phyloP scores from a whole-genome alignment of 2,797 vertebrate genomes.

The Toxotes lorentzi region DNA sequence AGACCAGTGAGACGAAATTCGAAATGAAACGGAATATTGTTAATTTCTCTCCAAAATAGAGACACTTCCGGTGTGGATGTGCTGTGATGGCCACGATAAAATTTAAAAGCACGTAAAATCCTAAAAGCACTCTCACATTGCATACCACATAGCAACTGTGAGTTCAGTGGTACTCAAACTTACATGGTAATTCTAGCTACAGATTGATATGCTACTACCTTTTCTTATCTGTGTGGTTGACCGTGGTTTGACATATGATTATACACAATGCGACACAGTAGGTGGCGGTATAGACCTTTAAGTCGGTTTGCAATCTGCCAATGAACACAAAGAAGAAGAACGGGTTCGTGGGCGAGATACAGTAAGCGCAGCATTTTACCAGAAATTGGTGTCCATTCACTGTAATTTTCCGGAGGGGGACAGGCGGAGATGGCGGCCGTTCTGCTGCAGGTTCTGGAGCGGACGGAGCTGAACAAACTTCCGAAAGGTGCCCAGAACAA shows the following conservation, averaged over 20 bases:
- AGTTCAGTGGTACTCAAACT: not conserved
- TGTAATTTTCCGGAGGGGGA: not conserved
- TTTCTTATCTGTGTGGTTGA: no score
- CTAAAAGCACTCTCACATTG: no score
- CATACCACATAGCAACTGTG: not conserved
- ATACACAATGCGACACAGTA: no score
- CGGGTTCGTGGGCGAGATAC: not conserved
- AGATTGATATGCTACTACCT: no score
- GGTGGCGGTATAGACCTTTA: no score
- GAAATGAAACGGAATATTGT: not conserved
- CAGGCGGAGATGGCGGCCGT: slow-evolving; percentile 89
- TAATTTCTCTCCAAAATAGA: slow-evolving; percentile 14
- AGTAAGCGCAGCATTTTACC: not conserved
- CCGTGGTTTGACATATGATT: no score
- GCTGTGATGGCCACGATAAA: no score
- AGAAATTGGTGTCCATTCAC: slow-evolving; percentile 1
- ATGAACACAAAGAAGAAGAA: not conserved
- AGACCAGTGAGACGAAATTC: not conserved
- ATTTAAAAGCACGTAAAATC: no score
- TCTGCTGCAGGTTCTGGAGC: slow-evolving; percentile 92
- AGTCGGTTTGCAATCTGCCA: no score
- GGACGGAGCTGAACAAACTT: slow-evolving; percentile 91
- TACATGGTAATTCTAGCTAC: no score
- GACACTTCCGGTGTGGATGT: not conserved
- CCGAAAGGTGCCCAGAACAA: slow-evolving; percentile 92